These are phyloP conservation scores for Vanessa atalanta DNA, from an alignment of 1,140 invertebrate species.

Conservation along the genomic window DNA sequence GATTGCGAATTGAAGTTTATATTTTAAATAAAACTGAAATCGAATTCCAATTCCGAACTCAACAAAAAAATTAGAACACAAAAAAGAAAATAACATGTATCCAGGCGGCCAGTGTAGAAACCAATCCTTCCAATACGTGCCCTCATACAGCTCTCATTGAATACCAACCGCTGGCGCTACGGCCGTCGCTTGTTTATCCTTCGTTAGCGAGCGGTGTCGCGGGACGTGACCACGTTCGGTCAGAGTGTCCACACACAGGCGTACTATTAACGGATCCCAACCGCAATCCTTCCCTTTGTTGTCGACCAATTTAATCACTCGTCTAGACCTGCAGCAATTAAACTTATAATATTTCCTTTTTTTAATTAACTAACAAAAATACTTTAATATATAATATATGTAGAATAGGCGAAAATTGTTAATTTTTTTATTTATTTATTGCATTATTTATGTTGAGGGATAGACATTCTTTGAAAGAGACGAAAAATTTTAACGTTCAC, in stretches of 20 bases:
- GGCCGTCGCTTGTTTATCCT: background rate
- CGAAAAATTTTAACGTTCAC: too few species aligned
- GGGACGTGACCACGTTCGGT: background rate
- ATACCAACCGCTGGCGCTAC: background rate
- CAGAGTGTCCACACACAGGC: background rate
- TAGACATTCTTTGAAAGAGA: too few species aligned
- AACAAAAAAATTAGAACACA: background rate
- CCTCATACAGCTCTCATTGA: background rate
- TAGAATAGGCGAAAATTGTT: too few species aligned
- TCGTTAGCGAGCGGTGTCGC: background rate
- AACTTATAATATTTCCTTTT: background rate
- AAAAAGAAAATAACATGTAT: background rate
- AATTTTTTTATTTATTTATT: too few species aligned
- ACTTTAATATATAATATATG: too few species aligned
- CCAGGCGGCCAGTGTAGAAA: background rate
- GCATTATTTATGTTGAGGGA: too few species aligned
- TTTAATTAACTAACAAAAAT: too few species aligned
- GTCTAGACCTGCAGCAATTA: background rate
- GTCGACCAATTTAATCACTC: background rate
- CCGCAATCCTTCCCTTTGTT: background rate
- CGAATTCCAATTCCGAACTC: background rate
- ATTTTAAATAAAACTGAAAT: background rate
- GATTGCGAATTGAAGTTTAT: background rate
- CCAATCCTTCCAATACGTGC: background rate
- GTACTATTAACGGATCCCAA: background rate